phyloP scores from a whole-genome alignment of 2,113 vertebrate species.

The Scartelaos histophorus region DNA sequence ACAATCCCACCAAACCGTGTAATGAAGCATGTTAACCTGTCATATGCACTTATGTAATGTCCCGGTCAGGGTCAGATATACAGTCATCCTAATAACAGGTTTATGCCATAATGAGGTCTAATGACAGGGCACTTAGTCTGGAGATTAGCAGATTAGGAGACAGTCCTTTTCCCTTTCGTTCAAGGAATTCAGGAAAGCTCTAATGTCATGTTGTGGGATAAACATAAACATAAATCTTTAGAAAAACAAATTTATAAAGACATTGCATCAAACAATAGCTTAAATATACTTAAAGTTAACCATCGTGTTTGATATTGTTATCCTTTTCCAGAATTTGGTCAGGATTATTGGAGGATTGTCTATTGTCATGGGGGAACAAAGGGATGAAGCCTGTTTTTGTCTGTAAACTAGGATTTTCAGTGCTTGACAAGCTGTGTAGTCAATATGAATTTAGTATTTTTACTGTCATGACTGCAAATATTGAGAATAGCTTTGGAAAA shows the following conservation, averaged over 20 bases:
- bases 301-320: neutral
- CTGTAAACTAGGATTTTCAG: neutral
- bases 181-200: conserved; percentile 23
- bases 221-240: conserved; percentile 28
- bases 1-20: no score
- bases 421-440: neutral
- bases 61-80: neutral
- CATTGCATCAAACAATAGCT: neutral
- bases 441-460: no score
- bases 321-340: neutral
- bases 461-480: no score
- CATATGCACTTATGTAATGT: no score
- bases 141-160: conserved; percentile 44
- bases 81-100: neutral
- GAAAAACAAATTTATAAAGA: neutral
- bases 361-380: neutral
- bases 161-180: conserved; percentile 24
- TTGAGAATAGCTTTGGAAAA: no score
- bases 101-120: conserved; percentile 3
- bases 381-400: neutral
- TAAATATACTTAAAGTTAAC: neutral
- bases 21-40: no score
- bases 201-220: conserved; percentile 27
- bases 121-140: conserved; percentile 5
- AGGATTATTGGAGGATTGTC: neutral